A percentile compares a stretch with the other conserved stretches of the same genome.
These are phyloP conservation scores for Corythornis cristatus DNA, from an alignment of 2,113 vertebrate genomes.

Conservation along the genomic window DNA sequence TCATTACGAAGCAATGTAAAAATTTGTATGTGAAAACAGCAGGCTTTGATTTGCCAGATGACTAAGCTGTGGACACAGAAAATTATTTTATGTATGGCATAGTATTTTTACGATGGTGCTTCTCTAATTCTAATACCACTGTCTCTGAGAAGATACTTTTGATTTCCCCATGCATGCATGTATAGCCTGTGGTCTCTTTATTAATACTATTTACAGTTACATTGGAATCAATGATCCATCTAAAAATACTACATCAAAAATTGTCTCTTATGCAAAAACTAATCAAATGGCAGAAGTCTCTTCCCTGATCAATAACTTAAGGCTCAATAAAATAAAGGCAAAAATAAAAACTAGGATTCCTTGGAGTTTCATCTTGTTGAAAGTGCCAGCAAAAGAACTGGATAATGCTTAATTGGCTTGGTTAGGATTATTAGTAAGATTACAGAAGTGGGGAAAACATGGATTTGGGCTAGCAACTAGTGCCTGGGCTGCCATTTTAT, in stretches of 20 bases:
- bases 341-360: background rate
- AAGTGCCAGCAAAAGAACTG: background rate
- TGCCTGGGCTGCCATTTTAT: background rate
- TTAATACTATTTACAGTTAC: background rate
- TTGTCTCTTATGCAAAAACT: background rate
- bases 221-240: background rate
- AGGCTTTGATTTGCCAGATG: background rate
- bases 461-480: background rate
- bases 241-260: background rate
- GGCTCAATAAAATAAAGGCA: background rate
- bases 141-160: background rate
- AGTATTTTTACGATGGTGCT: background rate
- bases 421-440: background rate
- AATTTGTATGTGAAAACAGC: background rate
- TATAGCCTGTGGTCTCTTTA: background rate
- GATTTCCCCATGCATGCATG: fast-evolving
- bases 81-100: background rate
- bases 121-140: background rate
- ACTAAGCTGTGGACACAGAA: background rate
- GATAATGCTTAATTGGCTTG: background rate
- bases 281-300: background rate
- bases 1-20: background rate
- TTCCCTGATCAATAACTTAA: background rate
- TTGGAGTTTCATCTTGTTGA: background rate
- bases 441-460: fast-evolving